A percentile compares a stretch with the other conserved stretches of the same genome.
phyloP scores from a whole-genome alignment of 2,113 vertebrate species.

The Donacobius atricapilla region DNA sequence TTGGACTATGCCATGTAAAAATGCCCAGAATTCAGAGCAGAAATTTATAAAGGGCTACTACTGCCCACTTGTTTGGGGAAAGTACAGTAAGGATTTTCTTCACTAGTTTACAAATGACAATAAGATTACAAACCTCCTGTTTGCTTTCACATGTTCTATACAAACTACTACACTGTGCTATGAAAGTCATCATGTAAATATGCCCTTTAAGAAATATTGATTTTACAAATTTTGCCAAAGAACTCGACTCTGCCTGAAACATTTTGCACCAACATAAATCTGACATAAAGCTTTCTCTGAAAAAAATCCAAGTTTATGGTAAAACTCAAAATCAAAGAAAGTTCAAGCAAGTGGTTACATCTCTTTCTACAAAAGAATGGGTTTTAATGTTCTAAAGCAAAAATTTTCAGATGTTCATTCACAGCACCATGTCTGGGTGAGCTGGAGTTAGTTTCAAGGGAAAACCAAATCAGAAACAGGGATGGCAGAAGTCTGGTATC shows the following conservation, averaged over 20 bases:
- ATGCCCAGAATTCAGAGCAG: not conserved
- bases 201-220: not conserved
- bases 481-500: not conserved
- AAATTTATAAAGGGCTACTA: not conserved
- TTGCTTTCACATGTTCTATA: not conserved
- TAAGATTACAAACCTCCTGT: not conserved
- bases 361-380: not conserved
- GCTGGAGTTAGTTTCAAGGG: not conserved
- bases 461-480: not conserved
- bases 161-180: not conserved
- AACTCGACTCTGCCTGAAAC: not conserved
- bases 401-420: not conserved
- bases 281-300: not conserved
- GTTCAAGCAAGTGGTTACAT: not conserved
- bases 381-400: not conserved
- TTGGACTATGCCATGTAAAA: not conserved
- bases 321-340: not conserved
- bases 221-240: not conserved
- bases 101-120: not conserved
- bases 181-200: not conserved
- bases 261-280: not conserved
- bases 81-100: not conserved
- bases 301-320: not conserved
- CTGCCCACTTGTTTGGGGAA: not conserved
- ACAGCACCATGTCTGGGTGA: accelerated